Conservation (phyloP, 2,888 invertebrate species). For the Cheilosia impressa region DNA sequence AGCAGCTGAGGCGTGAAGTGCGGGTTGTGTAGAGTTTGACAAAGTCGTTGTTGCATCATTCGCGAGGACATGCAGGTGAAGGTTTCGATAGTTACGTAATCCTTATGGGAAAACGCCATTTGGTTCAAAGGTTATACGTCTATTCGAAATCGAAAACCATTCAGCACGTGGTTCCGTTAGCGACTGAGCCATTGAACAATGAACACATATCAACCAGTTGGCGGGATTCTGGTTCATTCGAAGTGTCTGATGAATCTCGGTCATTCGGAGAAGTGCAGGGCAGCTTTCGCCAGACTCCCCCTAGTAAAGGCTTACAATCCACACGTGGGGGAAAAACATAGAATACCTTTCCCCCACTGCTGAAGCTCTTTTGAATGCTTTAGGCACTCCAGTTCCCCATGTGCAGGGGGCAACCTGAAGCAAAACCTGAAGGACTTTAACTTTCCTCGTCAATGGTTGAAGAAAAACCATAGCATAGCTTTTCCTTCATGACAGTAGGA, state of each 20-base stretch:
- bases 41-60: slow-evolving; percentile 39
- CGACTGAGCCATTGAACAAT: slow-evolving; percentile 34
- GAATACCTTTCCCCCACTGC: slow-evolving; percentile 29
- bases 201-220: slow-evolving; percentile 62
- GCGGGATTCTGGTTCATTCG: slow-evolving; percentile 43
- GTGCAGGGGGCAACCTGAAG: neutral
- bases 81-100: slow-evolving; percentile 52
- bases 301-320: slow-evolving; percentile 19
- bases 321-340: slow-evolving; percentile 55
- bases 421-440: neutral
- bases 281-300: neutral
- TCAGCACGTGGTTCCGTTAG: slow-evolving; percentile 45
- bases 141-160: slow-evolving; percentile 17
- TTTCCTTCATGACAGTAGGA: no score
- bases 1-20: neutral
- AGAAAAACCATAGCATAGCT: neutral
- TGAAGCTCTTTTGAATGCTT: neutral
- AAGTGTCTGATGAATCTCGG: neutral
- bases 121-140: neutral
- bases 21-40: no score
- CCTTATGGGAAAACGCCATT: neutral
- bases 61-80: slow-evolving; percentile 12
- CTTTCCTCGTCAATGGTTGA: neutral
- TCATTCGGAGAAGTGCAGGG: slow-evolving; percentile 38
- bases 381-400: neutral